Conservation (phyloP, 2,113 vertebrate genomes). For the Artemisiospiza belli region DNA sequence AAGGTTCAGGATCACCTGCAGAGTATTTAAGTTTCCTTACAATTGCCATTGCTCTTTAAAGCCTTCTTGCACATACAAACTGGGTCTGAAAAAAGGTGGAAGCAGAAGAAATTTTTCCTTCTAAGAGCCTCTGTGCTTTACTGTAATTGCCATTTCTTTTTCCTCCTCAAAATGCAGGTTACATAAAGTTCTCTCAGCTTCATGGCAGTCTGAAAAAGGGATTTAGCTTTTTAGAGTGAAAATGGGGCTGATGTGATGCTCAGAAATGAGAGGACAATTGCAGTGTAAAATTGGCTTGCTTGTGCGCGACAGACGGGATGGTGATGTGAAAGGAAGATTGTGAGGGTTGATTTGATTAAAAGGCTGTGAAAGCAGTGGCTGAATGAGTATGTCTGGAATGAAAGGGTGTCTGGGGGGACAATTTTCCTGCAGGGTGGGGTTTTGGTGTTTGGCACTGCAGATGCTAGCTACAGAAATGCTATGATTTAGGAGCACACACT, state of each 20-base stretch:
- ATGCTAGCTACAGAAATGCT: not conserved
- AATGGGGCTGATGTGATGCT: not conserved
- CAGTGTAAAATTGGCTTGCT: constrained; percentile 43
- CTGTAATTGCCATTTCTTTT: not conserved
- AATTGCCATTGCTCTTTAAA: not conserved
- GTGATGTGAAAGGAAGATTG: constrained; percentile 52
- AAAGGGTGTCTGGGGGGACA: not conserved
- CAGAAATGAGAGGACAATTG: constrained; percentile 44
- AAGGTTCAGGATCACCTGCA: not conserved
- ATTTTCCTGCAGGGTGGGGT: not conserved
- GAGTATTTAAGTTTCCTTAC: not conserved
- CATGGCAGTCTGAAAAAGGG: not conserved
- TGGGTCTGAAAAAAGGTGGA: not conserved
- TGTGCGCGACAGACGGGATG: not conserved
- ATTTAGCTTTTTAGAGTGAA: constrained; percentile 26
- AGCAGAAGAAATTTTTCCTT: not conserved
- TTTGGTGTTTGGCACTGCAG: not conserved
- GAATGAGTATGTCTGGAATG: constrained; percentile 38
- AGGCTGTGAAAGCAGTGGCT: not conserved
- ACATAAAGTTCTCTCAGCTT: not conserved
- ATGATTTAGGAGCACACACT: not conserved
- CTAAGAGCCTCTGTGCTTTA: not conserved
- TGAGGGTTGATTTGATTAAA: constrained; percentile 41
- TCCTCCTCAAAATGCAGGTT: not conserved
- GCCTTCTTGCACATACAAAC: not conserved